phyloP scores from a whole-genome alignment of 2,888 invertebrate genomes.

The Trileptium ribeirensis region DNA sequence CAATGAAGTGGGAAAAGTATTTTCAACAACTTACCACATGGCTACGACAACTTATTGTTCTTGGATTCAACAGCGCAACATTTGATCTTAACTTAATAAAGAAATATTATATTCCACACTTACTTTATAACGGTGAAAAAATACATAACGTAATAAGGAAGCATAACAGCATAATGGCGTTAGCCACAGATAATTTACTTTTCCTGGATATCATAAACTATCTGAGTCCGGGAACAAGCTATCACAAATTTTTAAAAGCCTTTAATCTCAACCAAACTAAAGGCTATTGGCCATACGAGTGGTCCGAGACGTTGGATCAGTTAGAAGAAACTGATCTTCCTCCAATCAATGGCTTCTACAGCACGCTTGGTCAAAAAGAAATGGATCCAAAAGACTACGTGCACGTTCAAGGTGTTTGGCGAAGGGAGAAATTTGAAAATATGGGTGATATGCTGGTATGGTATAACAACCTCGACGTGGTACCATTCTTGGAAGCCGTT shows the following conservation, averaged over 20 bases:
- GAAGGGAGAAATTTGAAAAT: neutral
- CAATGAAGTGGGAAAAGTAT: neutral
- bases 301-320: neutral
- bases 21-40: neutral
- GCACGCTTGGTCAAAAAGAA: neutral
- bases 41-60: neutral
- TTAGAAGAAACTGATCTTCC: neutral
- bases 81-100: slow-evolving; percentile 7
- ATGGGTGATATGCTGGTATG: slow-evolving; percentile 18
- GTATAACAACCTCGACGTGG: slow-evolving; percentile 28
- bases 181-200: neutral
- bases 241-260: neutral
- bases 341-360: neutral
- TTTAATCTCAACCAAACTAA: neutral
- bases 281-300: slow-evolving; percentile 8
- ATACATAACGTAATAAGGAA: neutral
- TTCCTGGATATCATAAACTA: neutral
- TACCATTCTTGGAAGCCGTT: slow-evolving; percentile 29
- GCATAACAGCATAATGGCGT: no score
- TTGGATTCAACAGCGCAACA: slow-evolving; percentile 8
- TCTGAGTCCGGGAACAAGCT: neutral
- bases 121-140: neutral
- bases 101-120: neutral
- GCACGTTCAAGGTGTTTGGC: neutral
- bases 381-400: neutral